Conservation (phyloP, 2,797 vertebrate genomes). For the Loriculus beryllinus region DNA sequence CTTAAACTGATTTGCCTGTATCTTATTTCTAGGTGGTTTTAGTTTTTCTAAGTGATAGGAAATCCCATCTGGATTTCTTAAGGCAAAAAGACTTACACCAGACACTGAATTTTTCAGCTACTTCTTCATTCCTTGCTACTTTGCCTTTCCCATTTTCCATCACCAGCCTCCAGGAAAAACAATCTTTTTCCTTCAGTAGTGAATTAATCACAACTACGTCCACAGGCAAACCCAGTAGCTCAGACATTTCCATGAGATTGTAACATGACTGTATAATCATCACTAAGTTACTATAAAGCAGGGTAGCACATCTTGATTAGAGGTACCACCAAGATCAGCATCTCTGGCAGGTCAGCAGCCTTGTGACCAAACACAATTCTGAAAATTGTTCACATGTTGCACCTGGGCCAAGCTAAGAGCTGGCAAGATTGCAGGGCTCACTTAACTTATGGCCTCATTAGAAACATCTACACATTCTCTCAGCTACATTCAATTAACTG, state of each 20-base stretch:
- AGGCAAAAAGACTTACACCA: neutral
- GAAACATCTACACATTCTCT: neutral
- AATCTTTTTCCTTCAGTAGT: neutral
- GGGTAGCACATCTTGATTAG: neutral
- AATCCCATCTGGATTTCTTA: constrained; percentile 46
- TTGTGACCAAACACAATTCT: neutral
- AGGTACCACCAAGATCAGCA: neutral
- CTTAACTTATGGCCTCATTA: neutral
- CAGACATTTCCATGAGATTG: neutral
- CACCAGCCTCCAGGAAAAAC: constrained; percentile 12
- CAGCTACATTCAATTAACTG: neutral
- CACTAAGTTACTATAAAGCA: neutral
- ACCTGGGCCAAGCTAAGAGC: neutral
- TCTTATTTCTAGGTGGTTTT: neutral
- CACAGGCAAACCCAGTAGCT: neutral
- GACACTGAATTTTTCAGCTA: neutral
- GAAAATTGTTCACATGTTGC: neutral
- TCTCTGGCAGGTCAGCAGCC: constrained; percentile 13
- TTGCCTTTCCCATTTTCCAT: constrained; percentile 26
- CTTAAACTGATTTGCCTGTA: constrained; percentile 27
- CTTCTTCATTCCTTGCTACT: neutral
- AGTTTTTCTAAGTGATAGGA: neutral
- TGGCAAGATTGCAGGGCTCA: neutral
- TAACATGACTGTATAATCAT: neutral
- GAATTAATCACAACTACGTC: neutral